Percentiles rank a stretch among this genome's conserved stretches.
These are phyloP conservation scores for Aplysina aerophoba DNA, from an alignment of 37 sponge, comb jelly and placozoan genomes.

Conservation along the genomic window DNA sequence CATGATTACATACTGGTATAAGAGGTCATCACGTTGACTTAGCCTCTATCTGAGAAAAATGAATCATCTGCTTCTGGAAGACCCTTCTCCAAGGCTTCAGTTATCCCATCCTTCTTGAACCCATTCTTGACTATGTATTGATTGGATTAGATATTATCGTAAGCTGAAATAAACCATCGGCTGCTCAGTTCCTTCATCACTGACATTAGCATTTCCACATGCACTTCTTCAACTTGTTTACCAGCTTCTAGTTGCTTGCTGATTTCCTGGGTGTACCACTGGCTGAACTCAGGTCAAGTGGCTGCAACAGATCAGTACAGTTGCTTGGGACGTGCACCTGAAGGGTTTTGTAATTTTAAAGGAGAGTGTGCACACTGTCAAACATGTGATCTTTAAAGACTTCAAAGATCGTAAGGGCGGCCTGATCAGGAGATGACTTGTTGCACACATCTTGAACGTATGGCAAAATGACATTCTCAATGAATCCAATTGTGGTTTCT, in stretches of 20 bases:
- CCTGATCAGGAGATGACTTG: not conserved
- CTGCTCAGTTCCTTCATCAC: constrained; percentile 2
- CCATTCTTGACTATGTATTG: constrained; percentile 1
- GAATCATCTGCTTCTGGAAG: not conserved
- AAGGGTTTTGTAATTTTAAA: not conserved
- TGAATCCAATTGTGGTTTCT: constrained; percentile 34
- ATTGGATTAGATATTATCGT: not conserved
- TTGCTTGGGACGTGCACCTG: not conserved
- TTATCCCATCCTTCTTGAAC: constrained; percentile 4
- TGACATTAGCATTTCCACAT: constrained; percentile 3
- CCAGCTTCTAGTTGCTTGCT: not conserved
- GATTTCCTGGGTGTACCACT: constrained; percentile 18
- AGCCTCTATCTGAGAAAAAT: not conserved
- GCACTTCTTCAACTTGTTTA: constrained; percentile 1
- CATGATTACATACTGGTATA: constrained; percentile 2
- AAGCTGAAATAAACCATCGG: constrained; percentile 28
- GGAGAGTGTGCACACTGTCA: not conserved
- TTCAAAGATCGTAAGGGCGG: constrained; percentile 37
- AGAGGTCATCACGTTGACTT: not conserved
- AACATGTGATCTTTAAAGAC: too few relatives aligned
- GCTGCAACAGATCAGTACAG: constrained; percentile 25
- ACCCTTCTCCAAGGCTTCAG: constrained; percentile 3
- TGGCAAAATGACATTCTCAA: constrained; percentile 39
- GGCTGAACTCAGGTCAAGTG: constrained; percentile 11
- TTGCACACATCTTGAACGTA: constrained; percentile 17